Evolutionary conservation across 2,113 vertebrate species (phyloP), one percentile per base, ranked within the genome.

Genomic region (Calyptommatus sinebrachiatus): DNA sequence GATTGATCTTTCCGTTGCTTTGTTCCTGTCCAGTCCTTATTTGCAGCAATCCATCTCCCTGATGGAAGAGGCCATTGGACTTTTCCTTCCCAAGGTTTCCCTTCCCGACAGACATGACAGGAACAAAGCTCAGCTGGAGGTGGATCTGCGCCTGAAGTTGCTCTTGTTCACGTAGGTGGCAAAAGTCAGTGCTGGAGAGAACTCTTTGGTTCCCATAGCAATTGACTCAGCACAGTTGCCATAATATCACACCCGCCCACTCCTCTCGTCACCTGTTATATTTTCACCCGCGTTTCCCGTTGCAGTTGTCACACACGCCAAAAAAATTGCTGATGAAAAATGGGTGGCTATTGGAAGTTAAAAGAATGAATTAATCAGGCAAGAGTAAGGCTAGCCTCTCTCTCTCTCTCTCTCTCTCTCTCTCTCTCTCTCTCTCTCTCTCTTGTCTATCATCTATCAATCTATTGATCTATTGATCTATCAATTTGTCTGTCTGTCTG

Each of bases 21-120:
- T 85, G 79, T 85, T 85, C 82, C 76, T 80, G 84, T 88, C 84
- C 57, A 41, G 71, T 6, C n/a, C 18, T 7, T 14, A 16, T 31
- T 4, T 84, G 84, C 89, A 78, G 81, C 0, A 73, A 73, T 29
- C n/a, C n/a, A n/a, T n/a, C n/a, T 91, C 88, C 90, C 92, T 92
- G 87, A 90, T 86, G 92, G 90, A 85, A 92, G 92, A 93, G 89
- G 90, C 92, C 89, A 91, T 89, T 92, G 87, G 92, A 93, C 92
- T 94, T 91, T 92, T 80, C 1, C 92, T 89, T 88, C 84, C 93
- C 91, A 93, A 91, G 92, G 90, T 90, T 92, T 90, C 84, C 53
- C 85, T 92, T 89, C 75, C 79, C 89, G 91, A 89, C 91, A 93
- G 90, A 86, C 90, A 91, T 86, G 86, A 90, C 91, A 88, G 86